Percentiles rank a stretch among this genome's conserved stretches.
phyloP scores from a whole-genome alignment of 2,113 vertebrate genomes.

The Aleadryas rufinucha region DNA sequence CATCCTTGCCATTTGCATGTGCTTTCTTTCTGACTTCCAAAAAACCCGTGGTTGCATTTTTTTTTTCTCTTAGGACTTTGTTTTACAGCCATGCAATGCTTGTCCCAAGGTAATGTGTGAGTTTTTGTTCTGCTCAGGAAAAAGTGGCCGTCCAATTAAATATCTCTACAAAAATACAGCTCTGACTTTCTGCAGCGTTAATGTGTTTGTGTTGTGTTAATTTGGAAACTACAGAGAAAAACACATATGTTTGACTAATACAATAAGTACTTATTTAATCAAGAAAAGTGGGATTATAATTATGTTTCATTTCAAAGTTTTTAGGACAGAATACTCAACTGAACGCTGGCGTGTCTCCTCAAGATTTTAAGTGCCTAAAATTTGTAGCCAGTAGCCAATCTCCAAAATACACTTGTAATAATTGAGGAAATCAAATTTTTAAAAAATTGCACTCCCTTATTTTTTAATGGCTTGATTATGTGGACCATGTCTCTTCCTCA shows the following conservation, averaged over 20 bases:
- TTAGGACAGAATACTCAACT: not conserved
- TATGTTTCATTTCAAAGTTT: not conserved
- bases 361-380: not conserved
- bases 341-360: not conserved
- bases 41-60: not conserved
- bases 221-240: conserved; percentile 19
- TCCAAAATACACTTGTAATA: not conserved
- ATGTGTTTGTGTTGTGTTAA: too few relatives aligned
- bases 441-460: accelerated
- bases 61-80: not conserved
- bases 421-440: not conserved
- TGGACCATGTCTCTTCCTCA: not conserved
- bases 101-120: not conserved
- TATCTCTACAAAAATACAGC: not conserved
- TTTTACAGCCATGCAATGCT: not conserved
- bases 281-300: not conserved
- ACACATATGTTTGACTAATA: not conserved
- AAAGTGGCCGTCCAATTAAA: not conserved
- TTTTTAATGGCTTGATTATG: not conserved
- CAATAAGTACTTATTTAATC: not conserved
- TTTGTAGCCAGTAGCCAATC: not conserved
- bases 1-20: not conserved
- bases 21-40: not conserved
- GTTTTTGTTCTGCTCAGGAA: not conserved
- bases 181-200: not conserved